Base-by-base conservation (phyloP, 1,140 invertebrate genomes). In the Triops longicaudatus region DNA sequence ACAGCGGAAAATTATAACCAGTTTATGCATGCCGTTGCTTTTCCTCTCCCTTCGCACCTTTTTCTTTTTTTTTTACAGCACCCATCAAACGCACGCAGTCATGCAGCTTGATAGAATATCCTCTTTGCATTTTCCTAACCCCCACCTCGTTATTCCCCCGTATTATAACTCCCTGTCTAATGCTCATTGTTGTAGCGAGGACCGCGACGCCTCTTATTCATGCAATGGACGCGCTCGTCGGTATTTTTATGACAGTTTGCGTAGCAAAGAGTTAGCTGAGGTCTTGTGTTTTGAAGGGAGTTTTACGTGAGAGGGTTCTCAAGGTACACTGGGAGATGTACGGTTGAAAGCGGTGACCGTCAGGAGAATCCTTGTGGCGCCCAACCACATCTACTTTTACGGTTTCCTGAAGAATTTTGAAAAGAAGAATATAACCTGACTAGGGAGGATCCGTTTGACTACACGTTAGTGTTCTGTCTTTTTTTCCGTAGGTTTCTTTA, bases 21-120 rank as follows among this genome's bases (percentile, higher is more conserved):
- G 10, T 63, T 63, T 63, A 63, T 63, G 50, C 50, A 63, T 63
- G 50, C 50, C 50, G 50, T 63, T 63, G 50, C n/a, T 63, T 63
- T 63, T 63, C 50, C 14, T 63, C 50, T 63, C 50, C 50, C 50
- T 14, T 63, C 50, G 17, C 50, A 63, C 50, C 50, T 63, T 14
- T 63, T 63, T 37, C 31, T 63, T 63, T 63, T 63, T n/a, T n/a
- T 63, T 63, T n/a, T n/a, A 22, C 50, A 63, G 50, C 22, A 63
- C 50, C 50, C 2, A 63, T 63, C 50, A 22, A 63, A 63, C 50
- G n/a, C 50, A 63, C 50, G 50, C 50, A 63, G 50, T 63, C 50
- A 22, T 63, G 22, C 17, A 17, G 50, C n/a, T 22, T 63, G 50
- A 63, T 63, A 22, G 50, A 63, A 63, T 63, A 22, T 22, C 50